Conservation (phyloP, 2,113 vertebrate genomes). For the Alaudala cheleensis region DNA sequence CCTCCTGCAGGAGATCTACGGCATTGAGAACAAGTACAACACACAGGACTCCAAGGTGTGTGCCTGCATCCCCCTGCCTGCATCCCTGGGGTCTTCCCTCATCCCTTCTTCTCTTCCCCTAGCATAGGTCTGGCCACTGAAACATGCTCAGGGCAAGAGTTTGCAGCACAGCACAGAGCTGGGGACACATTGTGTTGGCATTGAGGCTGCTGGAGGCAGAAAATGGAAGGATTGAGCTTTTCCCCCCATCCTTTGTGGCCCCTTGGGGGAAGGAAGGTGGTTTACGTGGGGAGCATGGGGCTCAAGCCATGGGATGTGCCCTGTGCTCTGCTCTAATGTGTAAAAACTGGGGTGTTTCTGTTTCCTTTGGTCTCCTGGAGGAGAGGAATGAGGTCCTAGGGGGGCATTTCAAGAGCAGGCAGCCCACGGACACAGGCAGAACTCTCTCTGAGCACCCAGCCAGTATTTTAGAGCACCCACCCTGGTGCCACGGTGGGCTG, state of each 20-base stretch:
- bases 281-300: background rate
- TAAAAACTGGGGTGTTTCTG: background rate
- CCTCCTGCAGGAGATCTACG: constrained; percentile 98
- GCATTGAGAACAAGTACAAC: constrained; percentile 99
- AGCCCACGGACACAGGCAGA: background rate
- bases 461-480: background rate
- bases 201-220: background rate
- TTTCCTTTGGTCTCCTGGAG: background rate
- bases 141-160: background rate
- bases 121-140: background rate
- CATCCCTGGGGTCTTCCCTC: background rate
- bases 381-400: background rate
- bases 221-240: background rate
- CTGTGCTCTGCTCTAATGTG: background rate
- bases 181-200: background rate
- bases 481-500: accelerated
- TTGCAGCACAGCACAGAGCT: background rate
- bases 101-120: background rate
- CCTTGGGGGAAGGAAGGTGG: background rate
- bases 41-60: constrained; percentile 91
- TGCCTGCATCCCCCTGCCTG: background rate
- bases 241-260: background rate
- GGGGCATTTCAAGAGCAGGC: background rate
- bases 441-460: background rate
- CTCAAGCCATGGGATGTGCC: background rate